phyloP scores from a whole-genome alignment of 2,888 invertebrate species.

The Eucriotettix oculatus region DNA sequence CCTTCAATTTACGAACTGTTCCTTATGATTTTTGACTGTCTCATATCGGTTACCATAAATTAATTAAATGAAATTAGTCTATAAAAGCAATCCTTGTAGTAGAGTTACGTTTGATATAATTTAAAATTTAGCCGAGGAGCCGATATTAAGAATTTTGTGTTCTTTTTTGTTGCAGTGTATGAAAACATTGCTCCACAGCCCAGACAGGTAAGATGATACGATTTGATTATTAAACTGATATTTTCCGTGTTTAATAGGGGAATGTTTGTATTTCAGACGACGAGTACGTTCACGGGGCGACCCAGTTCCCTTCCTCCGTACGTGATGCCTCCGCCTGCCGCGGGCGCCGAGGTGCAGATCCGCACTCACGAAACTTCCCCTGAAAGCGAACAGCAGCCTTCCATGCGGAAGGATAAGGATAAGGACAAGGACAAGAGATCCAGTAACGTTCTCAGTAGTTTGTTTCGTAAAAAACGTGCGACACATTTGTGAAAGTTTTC shows the following conservation, averaged over 20 bases:
- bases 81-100: no score
- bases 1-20: no score
- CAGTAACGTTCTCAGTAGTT: slow-evolving; percentile 20
- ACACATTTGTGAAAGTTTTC: slow-evolving; percentile 15
- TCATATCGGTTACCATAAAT: no score
- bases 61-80: no score
- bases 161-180: slow-evolving; percentile 25
- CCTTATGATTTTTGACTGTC: no score
- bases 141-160: not conserved
- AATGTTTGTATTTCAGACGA: not conserved
- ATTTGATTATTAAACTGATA: slow-evolving; percentile 10
- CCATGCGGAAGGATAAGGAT: slow-evolving; percentile 18
- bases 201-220: slow-evolving; percentile 20
- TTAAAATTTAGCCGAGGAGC: not conserved
- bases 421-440: slow-evolving; percentile 19
- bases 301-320: slow-evolving; percentile 26
- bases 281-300: not conserved
- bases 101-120: not conserved
- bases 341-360: not conserved
- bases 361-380: slow-evolving; percentile 19
- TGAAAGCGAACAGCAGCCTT: slow-evolving; percentile 21
- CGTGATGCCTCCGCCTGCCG: slow-evolving; percentile 22
- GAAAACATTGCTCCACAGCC: slow-evolving; percentile 23
- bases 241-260: not conserved
- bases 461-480: slow-evolving; percentile 19